Conservation (phyloP, 1,140 invertebrate genomes). For the Neodiprion fabricii region DNA sequence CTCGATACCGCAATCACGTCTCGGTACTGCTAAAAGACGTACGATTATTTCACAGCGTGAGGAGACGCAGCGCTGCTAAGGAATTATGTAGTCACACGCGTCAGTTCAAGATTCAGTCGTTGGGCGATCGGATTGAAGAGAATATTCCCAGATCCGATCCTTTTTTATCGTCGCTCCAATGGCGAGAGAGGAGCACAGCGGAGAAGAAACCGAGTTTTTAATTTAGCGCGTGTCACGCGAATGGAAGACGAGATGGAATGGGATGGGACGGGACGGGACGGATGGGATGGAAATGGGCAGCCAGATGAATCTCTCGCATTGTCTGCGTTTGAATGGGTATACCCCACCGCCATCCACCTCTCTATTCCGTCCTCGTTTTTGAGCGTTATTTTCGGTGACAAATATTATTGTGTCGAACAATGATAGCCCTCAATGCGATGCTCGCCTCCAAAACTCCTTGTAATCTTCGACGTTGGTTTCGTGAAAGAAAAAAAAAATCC, state of each 20-base stretch:
- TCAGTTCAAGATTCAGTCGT: too few relatives aligned
- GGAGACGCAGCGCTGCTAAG: too few relatives aligned
- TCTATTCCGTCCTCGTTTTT: constrained; percentile 54
- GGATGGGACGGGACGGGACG: constrained; percentile 40
- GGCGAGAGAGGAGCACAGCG: constrained; percentile 41
- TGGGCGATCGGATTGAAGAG: background rate
- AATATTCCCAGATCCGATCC: background rate
- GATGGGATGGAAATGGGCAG: constrained; percentile 38
- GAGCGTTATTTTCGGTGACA: constrained; percentile 59
- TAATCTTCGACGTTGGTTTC: constrained; percentile 61
- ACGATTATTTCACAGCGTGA: too few relatives aligned
- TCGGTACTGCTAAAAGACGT: too few relatives aligned
- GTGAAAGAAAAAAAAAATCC: constrained; percentile 31
- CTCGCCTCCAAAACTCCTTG: constrained; percentile 34
- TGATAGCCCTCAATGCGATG: constrained; percentile 54
- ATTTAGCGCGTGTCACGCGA: constrained; percentile 59
- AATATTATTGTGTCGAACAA: constrained; percentile 64
- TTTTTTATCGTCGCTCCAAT: background rate
- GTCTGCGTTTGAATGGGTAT: constrained; percentile 59
- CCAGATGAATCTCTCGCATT: constrained; percentile 60
- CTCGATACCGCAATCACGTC: background rate
- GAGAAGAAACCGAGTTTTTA: constrained; percentile 58
- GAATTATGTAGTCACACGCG: too few relatives aligned
- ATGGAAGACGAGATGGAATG: constrained; percentile 31
- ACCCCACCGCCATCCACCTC: constrained; percentile 40